phyloP scores from a whole-genome alignment of 1,140 invertebrate genomes.

The Hyposmocoma kahamanoa region DNA sequence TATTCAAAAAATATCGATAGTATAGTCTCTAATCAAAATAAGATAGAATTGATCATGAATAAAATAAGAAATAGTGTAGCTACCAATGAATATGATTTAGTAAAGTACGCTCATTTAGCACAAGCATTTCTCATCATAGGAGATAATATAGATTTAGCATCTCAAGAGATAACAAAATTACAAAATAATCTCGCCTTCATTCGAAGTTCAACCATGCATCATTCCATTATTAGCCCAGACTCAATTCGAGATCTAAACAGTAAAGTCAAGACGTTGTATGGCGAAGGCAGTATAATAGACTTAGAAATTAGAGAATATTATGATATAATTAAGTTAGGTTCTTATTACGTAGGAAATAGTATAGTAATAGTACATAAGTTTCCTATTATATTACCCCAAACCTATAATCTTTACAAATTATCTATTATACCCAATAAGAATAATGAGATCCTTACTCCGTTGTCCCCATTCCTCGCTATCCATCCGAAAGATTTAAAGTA shows the following conservation, averaged over 20 bases:
- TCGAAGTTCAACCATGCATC: slow-evolving; percentile 4
- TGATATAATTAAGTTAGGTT: slow-evolving; percentile 9
- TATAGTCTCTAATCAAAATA: background rate
- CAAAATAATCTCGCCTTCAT: slow-evolving; percentile 10
- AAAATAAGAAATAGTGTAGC: background rate
- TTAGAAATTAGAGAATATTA: slow-evolving; percentile 13
- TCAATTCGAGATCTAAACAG: slow-evolving; percentile 4
- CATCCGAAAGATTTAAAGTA: slow-evolving; percentile 24
- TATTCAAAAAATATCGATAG: background rate
- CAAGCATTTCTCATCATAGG: slow-evolving; percentile 1
- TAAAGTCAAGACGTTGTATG: slow-evolving; percentile 2
- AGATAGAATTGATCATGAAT: background rate
- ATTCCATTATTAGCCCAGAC: slow-evolving; percentile 7
- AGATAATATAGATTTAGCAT: slow-evolving; percentile 5
- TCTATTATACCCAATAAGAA: slow-evolving; percentile 18
- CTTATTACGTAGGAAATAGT: slow-evolving; percentile 1
- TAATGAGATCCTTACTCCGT: slow-evolving; percentile 20
- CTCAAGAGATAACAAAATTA: slow-evolving; percentile 2
- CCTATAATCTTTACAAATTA: background rate
- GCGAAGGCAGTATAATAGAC: slow-evolving; percentile 1
- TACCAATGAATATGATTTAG: background rate
- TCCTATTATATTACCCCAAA: background rate
- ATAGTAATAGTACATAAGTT: slow-evolving; percentile 2
- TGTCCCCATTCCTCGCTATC: slow-evolving; percentile 26
- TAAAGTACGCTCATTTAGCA: slow-evolving; percentile 6